phyloP scores from a whole-genome alignment of 2,888 invertebrate species.

The Gryllus longicercus region DNA sequence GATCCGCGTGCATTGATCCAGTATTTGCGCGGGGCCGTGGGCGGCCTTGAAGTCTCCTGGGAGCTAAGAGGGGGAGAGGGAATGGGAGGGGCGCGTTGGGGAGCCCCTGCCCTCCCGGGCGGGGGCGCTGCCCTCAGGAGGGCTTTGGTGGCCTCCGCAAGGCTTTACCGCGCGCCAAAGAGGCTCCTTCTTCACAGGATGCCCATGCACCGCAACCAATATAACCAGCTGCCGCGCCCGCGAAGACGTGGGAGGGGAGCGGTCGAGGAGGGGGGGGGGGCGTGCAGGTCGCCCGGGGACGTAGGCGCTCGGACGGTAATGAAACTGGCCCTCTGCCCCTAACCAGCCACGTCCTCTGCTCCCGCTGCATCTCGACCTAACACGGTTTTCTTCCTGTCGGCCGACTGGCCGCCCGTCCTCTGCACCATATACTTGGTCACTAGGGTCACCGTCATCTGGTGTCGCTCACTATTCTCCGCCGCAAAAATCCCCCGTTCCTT shows the following conservation, averaged over 20 bases:
- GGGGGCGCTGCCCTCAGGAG: background rate
- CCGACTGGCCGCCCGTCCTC: too few relatives aligned
- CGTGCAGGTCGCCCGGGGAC: background rate
- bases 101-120: too few relatives aligned
- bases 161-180: background rate
- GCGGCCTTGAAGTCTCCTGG: too few relatives aligned
- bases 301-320: background rate
- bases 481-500: too few relatives aligned
- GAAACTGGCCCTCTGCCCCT: background rate
- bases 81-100: too few relatives aligned
- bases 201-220: conserved; percentile 8
- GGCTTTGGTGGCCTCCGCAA: background rate
- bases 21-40: too few relatives aligned
- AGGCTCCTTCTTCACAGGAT: background rate
- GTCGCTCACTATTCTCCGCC: too few relatives aligned
- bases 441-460: too few relatives aligned
- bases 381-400: too few relatives aligned
- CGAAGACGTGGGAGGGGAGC: background rate
- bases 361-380: background rate
- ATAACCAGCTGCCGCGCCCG: background rate
- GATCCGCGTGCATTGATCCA: too few relatives aligned
- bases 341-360: background rate
- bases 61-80: too few relatives aligned
- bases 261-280: background rate
- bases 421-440: too few relatives aligned